Evolutionary conservation across 2,113 vertebrate species (phyloP).

Genomic region (Mustelus asterias): DNA sequence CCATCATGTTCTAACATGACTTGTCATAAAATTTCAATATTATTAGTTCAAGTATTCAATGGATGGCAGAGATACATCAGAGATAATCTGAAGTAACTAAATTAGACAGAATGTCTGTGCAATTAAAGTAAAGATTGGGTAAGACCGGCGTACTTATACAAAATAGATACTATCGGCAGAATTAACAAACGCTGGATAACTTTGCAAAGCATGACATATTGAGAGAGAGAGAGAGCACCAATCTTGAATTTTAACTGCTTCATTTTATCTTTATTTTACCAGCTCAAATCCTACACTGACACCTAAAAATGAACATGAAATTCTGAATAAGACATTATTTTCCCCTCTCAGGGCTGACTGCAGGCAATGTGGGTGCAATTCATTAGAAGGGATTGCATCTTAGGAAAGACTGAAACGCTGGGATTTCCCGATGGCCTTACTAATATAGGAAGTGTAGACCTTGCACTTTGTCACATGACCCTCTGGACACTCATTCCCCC

Average conservation of each 20-base stretch:
- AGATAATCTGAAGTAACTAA: background rate
- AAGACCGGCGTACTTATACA: background rate
- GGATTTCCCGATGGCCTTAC: background rate
- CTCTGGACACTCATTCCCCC: too few species aligned
- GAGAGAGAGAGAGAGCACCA: background rate
- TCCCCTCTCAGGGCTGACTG: background rate
- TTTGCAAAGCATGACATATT: background rate
- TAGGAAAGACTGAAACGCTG: background rate
- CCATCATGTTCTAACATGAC: background rate
- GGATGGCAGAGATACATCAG: background rate
- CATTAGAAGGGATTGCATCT: background rate
- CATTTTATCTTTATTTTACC: background rate
- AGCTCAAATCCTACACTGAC: background rate
- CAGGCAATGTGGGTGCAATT: background rate
- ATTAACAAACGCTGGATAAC: background rate
- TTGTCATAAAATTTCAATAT: background rate
- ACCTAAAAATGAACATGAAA: background rate
- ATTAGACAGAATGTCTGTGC: background rate
- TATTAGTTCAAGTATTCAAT: background rate
- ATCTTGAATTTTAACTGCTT: background rate
- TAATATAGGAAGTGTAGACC: background rate
- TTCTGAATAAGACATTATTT: background rate
- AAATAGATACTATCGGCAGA: background rate
- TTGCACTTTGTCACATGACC: background rate
- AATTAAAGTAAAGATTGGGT: background rate